phyloP scores from a whole-genome alignment of 2,888 invertebrate species.

The Acanthococcus lagerstroemiae region DNA sequence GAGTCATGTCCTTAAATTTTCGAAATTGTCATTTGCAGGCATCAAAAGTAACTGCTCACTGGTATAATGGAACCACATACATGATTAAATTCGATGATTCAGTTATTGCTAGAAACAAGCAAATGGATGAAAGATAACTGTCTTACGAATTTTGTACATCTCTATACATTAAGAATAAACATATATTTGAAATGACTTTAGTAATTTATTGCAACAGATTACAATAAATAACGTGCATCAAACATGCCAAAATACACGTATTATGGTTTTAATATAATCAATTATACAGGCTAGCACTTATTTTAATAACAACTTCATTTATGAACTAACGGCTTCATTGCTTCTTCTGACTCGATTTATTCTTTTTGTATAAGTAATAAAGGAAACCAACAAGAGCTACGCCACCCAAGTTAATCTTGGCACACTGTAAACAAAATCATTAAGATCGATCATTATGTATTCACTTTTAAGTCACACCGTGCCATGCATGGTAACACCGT shows the following conservation, averaged over 20 bases:
- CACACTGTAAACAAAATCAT: constrained; percentile 24
- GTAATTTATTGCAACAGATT: no score
- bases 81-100: constrained; percentile 97
- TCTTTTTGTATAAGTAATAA: not conserved
- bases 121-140: constrained; percentile 57
- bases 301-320: not conserved
- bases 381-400: not conserved
- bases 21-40: constrained; percentile 66
- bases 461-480: no score
- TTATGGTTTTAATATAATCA: no score
- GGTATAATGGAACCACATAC: constrained; percentile 99
- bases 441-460: no score
- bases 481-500: no score
- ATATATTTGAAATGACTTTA: no score
- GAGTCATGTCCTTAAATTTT: no score
- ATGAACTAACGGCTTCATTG: not conserved
- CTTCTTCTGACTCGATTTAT: not conserved
- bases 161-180: not conserved
- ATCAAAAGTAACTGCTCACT: constrained; percentile 95
- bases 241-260: no score
- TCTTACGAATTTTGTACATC: not conserved
- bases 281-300: no score
- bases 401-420: constrained; percentile 11
- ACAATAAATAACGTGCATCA: no score
- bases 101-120: constrained; percentile 81